These are phyloP conservation scores for Rostratula benghalensis DNA, from an alignment of 2,113 vertebrate species.

Conservation along the genomic window DNA sequence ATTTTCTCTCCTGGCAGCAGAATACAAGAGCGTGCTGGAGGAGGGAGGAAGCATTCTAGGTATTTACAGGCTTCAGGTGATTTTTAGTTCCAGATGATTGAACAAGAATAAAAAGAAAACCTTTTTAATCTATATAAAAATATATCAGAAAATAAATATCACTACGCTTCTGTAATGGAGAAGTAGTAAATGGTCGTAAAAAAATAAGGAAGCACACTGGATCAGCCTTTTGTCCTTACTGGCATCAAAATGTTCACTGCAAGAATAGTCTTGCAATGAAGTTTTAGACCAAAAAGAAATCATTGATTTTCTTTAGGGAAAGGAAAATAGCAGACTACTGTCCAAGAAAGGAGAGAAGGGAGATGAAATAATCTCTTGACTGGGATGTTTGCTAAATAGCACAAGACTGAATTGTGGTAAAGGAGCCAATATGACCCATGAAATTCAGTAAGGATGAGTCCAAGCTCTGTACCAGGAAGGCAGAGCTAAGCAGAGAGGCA, in stretches of 20 bases:
- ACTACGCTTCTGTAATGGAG: neutral
- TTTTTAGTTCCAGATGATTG: neutral
- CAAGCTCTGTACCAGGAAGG: neutral
- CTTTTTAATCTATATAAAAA: neutral
- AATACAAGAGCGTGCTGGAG: neutral
- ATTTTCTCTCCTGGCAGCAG: slow-evolving; percentile 55
- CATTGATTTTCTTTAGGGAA: neutral
- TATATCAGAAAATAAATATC: neutral
- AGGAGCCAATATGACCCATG: neutral
- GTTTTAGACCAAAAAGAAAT: neutral
- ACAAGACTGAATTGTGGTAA: rapidly evolving
- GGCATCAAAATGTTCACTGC: neutral
- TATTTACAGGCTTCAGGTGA: neutral
- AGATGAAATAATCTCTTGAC: neutral
- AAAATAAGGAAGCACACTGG: neutral
- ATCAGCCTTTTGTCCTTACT: neutral
- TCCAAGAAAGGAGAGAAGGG: neutral
- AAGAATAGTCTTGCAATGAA: neutral
- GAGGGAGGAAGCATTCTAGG: neutral
- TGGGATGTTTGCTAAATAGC: neutral
- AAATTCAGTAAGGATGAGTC: neutral
- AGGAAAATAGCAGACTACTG: neutral
- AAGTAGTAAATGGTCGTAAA: neutral
- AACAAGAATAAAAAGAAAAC: neutral
- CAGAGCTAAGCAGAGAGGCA: neutral